A percentile compares a stretch with the other conserved stretches of the same genome.
These are phyloP conservation scores for Pangasianodon gigas DNA, from an alignment of 2,113 vertebrate species.

Conservation along the genomic window DNA sequence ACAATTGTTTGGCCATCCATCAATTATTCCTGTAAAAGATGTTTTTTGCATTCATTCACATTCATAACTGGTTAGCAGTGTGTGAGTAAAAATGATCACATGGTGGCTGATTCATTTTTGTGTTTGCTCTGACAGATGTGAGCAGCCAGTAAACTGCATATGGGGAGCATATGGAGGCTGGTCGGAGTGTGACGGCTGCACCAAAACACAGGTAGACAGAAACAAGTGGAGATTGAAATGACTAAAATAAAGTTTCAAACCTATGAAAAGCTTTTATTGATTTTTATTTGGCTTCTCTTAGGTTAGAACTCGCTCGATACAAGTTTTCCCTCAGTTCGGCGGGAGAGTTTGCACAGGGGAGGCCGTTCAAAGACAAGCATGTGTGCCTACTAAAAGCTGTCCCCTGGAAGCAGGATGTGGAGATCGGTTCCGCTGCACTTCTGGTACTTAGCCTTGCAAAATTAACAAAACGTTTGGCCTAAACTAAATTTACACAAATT, in stretches of 20 bases:
- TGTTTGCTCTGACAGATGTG: constrained; percentile 59
- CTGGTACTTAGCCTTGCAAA: constrained; percentile 72
- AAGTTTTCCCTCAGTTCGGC: constrained; percentile 81
- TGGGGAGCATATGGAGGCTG: constrained; percentile 83
- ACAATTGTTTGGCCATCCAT: neutral
- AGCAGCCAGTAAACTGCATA: constrained; percentile 74
- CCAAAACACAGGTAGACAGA: constrained; percentile 64
- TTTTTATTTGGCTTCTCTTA: constrained; percentile 54
- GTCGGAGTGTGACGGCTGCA: constrained; percentile 87
- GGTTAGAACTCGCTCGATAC: constrained; percentile 76
- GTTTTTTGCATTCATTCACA: neutral
- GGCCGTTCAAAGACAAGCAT: constrained; percentile 71
- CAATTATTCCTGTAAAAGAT: neutral
- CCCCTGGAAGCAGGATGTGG: constrained; percentile 84
- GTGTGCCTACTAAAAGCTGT: constrained; percentile 78
- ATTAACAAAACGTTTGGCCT: neutral
- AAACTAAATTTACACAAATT: neutral
- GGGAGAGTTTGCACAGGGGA: constrained; percentile 77
- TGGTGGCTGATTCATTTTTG: neutral
- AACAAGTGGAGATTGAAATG: neutral
- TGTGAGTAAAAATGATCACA: neutral
- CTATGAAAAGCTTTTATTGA: neutral
- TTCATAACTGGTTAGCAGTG: neutral
- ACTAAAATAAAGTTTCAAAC: neutral
- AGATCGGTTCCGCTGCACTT: constrained; percentile 84